Evolutionary conservation across 2,113 vertebrate genomes (phyloP).

Genomic region (Chaetops frenatus): DNA sequence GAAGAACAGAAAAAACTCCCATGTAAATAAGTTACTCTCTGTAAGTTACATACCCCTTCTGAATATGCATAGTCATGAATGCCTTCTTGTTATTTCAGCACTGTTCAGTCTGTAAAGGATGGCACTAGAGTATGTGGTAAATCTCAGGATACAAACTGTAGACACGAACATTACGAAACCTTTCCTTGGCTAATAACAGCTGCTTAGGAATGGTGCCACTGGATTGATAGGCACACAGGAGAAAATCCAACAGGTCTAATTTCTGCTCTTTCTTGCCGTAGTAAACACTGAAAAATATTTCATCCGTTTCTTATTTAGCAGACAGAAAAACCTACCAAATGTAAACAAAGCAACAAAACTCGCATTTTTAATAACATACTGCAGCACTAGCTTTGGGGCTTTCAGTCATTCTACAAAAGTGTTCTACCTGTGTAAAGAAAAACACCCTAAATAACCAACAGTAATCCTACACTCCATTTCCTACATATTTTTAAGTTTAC

Average conservation of each 20-base stretch:
- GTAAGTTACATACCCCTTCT: not conserved
- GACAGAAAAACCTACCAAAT: not conserved
- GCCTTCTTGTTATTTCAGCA: not conserved
- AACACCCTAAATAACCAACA: not conserved
- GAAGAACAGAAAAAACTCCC: not conserved
- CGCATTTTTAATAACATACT: not conserved
- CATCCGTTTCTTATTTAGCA: not conserved
- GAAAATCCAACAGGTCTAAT: not conserved
- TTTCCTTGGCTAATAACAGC: not conserved
- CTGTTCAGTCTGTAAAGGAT: not conserved
- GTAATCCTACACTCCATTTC: not conserved
- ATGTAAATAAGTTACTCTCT: not conserved
- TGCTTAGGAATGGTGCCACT: not conserved
- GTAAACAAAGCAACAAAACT: not conserved
- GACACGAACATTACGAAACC: not conserved
- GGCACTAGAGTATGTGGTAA: not conserved
- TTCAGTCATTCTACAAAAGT: not conserved
- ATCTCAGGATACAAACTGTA: not conserved
- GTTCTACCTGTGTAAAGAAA: not conserved
- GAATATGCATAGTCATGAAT: not conserved
- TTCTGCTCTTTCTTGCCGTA: not conserved
- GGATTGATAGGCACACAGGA: not conserved
- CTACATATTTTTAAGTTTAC: not conserved
- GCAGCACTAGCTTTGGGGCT: not conserved
- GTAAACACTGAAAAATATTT: not conserved